Base-by-base conservation (phyloP, 2,797 vertebrate genomes). In the Sardinella longiceps region DNA sequence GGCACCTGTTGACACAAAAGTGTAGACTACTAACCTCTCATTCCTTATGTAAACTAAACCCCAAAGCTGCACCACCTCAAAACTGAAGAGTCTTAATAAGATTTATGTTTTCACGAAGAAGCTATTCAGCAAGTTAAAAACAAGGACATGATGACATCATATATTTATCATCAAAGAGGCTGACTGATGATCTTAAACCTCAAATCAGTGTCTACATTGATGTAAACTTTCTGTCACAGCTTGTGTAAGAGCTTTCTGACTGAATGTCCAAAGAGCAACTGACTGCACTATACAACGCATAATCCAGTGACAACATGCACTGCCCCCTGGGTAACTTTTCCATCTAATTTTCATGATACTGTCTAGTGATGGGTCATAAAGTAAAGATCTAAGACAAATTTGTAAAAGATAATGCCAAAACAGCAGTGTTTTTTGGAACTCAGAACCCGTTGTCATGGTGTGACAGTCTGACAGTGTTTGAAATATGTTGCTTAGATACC, bases 401-500 rank as follows among this genome's bases (percentile, higher is more conserved):
- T 51, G 48, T 11, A 51, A 51, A 51, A 51, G 48, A 1, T 14
- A 14, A 11, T 51, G 11, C 12, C 9, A 28, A 66, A 66, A 14
- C 63, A 20, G 12, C 28, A 66, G 63, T 30, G 63, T 10, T 48
- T 48, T 33, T 33, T 37, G 66, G 30, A 37, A 33, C 39, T 74
- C 14, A 74, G 30, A 74, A 37, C 33, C 37, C 6, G 28, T n/a
- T n/a, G 66, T 33, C 28, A 33, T 37, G 30, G 12, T 33, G 28
- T 37, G 10, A 66, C 28, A 37, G 28, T 30, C 63, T 70, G 30
- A 37, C 63, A 70, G 33, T 12, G 28, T 12, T 33, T 33, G 4
- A 33, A 74, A 74, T 33, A 74, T 74, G 66, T 74, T 74, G 66
- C 66, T 28, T 74, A 74, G 66, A 37, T 37, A 33, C 66, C 9